These are phyloP conservation scores for Tetragnatha versicolor DNA, from an alignment of 1,140 invertebrate species.

Conservation along the genomic window DNA sequence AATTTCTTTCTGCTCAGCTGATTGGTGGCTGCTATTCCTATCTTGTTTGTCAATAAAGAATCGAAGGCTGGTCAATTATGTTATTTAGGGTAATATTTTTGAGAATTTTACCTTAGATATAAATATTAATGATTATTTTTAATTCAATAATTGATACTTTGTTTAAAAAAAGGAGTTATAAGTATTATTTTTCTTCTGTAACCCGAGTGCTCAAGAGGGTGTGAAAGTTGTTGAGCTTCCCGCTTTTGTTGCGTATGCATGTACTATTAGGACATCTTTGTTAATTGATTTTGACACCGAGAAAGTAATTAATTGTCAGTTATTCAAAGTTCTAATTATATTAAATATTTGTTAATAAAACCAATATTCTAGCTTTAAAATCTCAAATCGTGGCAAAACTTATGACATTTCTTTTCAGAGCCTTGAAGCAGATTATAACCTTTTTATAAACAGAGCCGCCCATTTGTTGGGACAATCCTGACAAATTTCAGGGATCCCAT, in stretches of 20 bases:
- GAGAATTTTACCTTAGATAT: background rate
- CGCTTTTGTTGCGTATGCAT: background rate
- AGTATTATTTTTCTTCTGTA: background rate
- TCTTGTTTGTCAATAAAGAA: conserved; percentile 24
- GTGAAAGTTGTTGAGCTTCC: background rate
- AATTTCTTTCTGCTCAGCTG: conserved; percentile 19
- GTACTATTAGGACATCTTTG: background rate
- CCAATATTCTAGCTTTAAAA: background rate
- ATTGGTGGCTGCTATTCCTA: conserved; percentile 12
- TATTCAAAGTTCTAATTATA: background rate
- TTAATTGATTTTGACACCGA: background rate
- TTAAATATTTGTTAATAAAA: background rate
- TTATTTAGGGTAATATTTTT: background rate
- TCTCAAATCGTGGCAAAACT: background rate
- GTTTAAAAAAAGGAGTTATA: background rate
- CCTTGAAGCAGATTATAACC: background rate
- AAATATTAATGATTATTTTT: background rate
- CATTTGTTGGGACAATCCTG: too few species aligned
- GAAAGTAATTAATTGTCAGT: background rate
- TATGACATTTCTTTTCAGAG: background rate
- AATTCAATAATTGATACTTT: background rate
- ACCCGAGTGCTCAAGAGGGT: background rate
- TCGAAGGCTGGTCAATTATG: background rate
- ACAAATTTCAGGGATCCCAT: too few species aligned
- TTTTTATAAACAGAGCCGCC: background rate